Evolutionary conservation across 2,113 vertebrate genomes (phyloP), one percentile per base, ranked within the genome.

Genomic region (Himantopus leucocephalus): DNA sequence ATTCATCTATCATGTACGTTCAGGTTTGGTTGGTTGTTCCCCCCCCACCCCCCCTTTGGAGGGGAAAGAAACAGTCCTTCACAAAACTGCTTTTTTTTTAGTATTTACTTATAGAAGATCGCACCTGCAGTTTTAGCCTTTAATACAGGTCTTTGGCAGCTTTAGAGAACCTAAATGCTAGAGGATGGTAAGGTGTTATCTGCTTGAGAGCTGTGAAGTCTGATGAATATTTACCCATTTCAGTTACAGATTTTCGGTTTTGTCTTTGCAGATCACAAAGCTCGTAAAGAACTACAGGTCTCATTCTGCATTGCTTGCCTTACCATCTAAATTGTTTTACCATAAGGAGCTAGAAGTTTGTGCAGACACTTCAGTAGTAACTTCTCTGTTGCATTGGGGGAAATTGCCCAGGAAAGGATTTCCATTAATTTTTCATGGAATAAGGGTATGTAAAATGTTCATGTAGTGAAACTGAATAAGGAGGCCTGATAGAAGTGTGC

Each of bases 231-330:
- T 68, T n/a, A 12, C 3, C 26, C 9, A 1, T 58, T 73, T 85
- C 23, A 35, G 4, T 23, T 91, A 52, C 0, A 0, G 37, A 56
- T 81, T 89, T 82, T 5, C 35, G 15, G 0, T 62, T 95, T 71
- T 82, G 80, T 82, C 58, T 90, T 87, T 85, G 10, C 97, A 99
- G 99, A 98, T 99, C 81, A 99, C 99, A 5, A 99, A 99, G 91
- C 98, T 99, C 3, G 94, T 99, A 30, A 99, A 99, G 97, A 99
- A 99, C 97, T 99, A 99, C 97, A 98, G 99, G 27, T 99, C 99
- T 0, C 99, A 99, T 62, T 97, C 99, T 29, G 98, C 98, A 0
- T 90, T 99, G 97, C 97, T 99, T 91, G 88, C 96, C 1, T 97
- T 99, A 93, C 99, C 99, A 5, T 99, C 99, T 9, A 98, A 98